Evolutionary conservation across 2,888 invertebrate genomes (phyloP).

Genomic region (Cryptosula pallasiana): DNA sequence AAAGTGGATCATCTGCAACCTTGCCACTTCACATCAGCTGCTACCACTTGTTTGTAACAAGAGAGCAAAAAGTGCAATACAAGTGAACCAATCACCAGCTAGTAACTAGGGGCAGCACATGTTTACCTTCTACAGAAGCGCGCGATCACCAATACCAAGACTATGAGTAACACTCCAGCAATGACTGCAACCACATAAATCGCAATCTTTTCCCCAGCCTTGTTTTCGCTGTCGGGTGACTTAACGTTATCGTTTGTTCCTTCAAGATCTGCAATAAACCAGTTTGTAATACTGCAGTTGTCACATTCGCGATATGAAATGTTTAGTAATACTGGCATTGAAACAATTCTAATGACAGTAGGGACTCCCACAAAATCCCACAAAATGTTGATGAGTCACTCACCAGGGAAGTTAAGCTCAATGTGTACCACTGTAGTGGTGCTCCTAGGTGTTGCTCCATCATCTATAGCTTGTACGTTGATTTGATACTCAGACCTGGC

Average conservation of each 20-base stretch:
- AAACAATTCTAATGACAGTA: too few relatives aligned
- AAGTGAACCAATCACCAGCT: too few relatives aligned
- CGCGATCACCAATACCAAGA: neutral
- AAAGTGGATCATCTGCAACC: too few relatives aligned
- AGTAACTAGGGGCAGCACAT: too few relatives aligned
- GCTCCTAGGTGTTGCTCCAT: neutral
- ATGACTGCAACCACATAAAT: neutral
- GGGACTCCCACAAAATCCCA: too few relatives aligned
- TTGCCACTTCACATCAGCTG: too few relatives aligned
- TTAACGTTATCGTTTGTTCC: neutral
- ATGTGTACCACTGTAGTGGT: neutral
- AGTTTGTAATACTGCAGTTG: too few relatives aligned
- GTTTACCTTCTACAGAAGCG: slow-evolving; percentile 8
- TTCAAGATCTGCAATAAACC: neutral
- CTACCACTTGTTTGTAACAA: too few relatives aligned
- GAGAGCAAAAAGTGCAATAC: too few relatives aligned
- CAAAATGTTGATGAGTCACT: too few relatives aligned
- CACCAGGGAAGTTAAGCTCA: neutral
- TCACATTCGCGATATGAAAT: too few relatives aligned
- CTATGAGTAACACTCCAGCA: neutral
- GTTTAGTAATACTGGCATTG: too few relatives aligned
- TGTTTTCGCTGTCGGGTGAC: neutral
- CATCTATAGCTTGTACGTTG: slow-evolving; percentile 3
- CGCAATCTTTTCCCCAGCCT: neutral
- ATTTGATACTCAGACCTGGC: neutral